phyloP scores from a whole-genome alignment of 1,140 invertebrate genomes.

The Leptinotarsa texana region DNA sequence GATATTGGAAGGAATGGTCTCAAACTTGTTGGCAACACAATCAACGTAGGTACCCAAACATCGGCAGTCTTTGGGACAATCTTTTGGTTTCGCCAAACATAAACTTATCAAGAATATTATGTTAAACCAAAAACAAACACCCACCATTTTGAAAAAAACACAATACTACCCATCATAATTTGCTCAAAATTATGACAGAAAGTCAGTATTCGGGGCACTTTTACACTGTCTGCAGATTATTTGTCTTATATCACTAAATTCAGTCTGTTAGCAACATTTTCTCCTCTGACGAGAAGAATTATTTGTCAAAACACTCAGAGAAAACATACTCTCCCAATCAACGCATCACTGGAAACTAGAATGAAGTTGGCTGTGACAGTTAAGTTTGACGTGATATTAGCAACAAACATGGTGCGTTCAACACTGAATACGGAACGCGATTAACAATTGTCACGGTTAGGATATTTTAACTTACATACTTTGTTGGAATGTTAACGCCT shows the following conservation, averaged over 20 bases:
- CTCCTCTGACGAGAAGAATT: neutral
- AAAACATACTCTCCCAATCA: neutral
- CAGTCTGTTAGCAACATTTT: neutral
- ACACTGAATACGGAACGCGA: too few species aligned
- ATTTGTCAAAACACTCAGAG: neutral
- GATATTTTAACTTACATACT: too few species aligned
- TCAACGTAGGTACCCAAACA: constrained; percentile 63
- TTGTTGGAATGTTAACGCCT: too few species aligned
- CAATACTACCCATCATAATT: constrained; percentile 50
- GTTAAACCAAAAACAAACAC: constrained; percentile 49
- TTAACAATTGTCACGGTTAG: too few species aligned
- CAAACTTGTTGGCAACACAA: constrained; percentile 64
- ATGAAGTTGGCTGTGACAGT: neutral
- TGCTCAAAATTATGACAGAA: constrained; percentile 35
- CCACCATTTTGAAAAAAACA: constrained; percentile 53
- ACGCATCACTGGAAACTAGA: neutral
- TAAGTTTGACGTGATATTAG: neutral
- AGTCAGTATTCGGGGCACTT: constrained; percentile 6
- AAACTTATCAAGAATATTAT: constrained; percentile 47
- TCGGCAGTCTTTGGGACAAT: constrained; percentile 63
- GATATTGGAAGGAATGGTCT: constrained; percentile 60
- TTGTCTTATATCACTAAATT: neutral
- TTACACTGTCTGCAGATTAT: constrained; percentile 11
- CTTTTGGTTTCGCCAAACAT: constrained; percentile 54
- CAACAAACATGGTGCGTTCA: neutral